Conservation (phyloP, 1,140 invertebrate species). For the Nymphalis io region DNA sequence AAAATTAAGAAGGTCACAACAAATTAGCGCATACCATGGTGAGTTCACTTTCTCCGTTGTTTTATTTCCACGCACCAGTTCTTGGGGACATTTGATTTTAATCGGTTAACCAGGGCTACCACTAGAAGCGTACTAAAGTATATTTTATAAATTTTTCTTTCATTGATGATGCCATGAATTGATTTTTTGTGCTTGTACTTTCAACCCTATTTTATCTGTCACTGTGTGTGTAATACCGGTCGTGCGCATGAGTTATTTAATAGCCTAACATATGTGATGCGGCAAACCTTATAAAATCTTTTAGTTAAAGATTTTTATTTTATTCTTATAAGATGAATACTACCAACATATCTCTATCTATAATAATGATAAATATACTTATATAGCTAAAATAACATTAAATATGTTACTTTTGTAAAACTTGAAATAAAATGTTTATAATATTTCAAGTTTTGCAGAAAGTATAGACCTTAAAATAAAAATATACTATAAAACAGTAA, state of each 20-base stretch:
- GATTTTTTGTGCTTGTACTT: not conserved
- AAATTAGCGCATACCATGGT: slow-evolving; percentile 31
- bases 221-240: not conserved
- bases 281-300: slow-evolving; percentile 2
- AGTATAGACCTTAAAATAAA: no score
- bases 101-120: not conserved
- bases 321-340: not conserved
- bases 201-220: no score
- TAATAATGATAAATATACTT: not conserved
- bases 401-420: no score
- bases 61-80: slow-evolving; percentile 60
- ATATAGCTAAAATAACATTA: no score
- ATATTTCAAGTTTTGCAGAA: no score
- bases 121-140: not conserved
- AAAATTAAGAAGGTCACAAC: slow-evolving; percentile 16
- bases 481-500: no score
- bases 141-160: not conserved
- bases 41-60: slow-evolving; percentile 49
- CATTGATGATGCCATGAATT: not conserved
- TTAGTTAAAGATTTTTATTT: no score
- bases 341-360: not conserved
- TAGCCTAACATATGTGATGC: not conserved
- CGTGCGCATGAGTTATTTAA: not conserved
- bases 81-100: slow-evolving; percentile 49
- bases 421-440: no score